Evolutionary conservation across 1,140 invertebrate species (phyloP).

Genomic region (Drosophila pectinifera): DNA sequence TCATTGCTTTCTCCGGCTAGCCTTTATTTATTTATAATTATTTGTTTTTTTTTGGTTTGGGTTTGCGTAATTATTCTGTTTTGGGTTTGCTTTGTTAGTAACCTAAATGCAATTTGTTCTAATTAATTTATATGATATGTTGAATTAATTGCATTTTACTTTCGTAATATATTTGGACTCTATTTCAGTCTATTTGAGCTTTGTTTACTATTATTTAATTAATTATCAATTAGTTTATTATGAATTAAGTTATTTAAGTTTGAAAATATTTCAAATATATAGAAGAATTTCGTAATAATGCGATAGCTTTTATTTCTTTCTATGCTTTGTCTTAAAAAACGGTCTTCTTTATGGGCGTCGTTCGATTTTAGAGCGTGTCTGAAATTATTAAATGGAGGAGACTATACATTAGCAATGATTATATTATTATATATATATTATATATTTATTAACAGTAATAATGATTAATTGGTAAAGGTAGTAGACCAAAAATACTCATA

Average conservation of each 20-base stretch:
- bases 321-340: conserved; percentile 27
- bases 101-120: conserved; percentile 81
- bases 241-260: conserved; percentile 55
- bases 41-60: conserved; percentile 12
- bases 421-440: not conserved
- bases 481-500: no score
- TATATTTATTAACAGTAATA: no score
- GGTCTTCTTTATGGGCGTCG: conserved; percentile 4
- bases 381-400: not conserved
- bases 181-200: conserved; percentile 85
- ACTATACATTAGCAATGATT: no score
- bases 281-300: conserved; percentile 43
- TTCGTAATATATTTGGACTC: conserved; percentile 81
- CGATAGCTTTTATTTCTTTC: conserved; percentile 31
- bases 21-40: conserved; percentile 23
- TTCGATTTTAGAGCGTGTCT: conserved; percentile 11
- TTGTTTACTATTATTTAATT: conserved; percentile 67
- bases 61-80: conserved; percentile 19
- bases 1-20: conserved; percentile 10
- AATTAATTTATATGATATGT: conserved; percentile 84
- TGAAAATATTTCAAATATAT: conserved; percentile 53
- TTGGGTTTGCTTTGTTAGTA: conserved; percentile 49
- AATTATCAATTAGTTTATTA: conserved; percentile 52
- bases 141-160: conserved; percentile 72
- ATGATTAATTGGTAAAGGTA: no score